A percentile compares a stretch with the other conserved stretches of the same genome.
Evolutionary conservation across 2,113 vertebrate species (phyloP).

Genomic region (Hipposideros armiger): DNA sequence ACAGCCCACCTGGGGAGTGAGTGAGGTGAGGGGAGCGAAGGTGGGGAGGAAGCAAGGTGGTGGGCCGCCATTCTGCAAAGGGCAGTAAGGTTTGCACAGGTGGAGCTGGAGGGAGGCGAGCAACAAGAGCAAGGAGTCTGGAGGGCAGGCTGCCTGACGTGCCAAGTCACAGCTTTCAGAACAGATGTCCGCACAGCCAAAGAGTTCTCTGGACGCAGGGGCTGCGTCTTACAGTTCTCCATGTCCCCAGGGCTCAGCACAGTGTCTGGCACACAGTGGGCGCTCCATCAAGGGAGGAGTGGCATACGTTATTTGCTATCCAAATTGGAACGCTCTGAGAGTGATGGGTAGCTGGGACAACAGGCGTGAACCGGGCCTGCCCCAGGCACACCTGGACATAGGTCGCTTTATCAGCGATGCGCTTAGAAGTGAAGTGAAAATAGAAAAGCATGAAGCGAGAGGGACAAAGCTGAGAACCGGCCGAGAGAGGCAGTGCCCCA

Average conservation of each 20-base stretch:
- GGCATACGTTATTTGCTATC: not conserved
- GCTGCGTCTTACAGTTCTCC: not conserved
- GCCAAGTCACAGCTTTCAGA: not conserved
- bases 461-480: not conserved
- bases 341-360: not conserved
- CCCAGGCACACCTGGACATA: not conserved
- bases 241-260: no score
- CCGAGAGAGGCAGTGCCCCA: not conserved
- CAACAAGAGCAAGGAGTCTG: not conserved
- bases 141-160: not conserved
- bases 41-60: not conserved
- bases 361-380: not conserved
- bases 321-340: not conserved
- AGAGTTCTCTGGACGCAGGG: not conserved
- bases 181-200: not conserved
- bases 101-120: no score
- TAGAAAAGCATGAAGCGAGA: accelerated
- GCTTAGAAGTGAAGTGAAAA: not conserved
- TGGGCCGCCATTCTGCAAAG: not conserved
- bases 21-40: accelerated
- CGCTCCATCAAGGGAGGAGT: not conserved
- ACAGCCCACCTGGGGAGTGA: not conserved
- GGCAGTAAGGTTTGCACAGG: not conserved
- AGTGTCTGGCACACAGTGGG: not conserved
- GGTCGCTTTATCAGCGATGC: accelerated